phyloP scores from a whole-genome alignment of 1,140 invertebrate species.

The Zaprionus lachaisei region DNA sequence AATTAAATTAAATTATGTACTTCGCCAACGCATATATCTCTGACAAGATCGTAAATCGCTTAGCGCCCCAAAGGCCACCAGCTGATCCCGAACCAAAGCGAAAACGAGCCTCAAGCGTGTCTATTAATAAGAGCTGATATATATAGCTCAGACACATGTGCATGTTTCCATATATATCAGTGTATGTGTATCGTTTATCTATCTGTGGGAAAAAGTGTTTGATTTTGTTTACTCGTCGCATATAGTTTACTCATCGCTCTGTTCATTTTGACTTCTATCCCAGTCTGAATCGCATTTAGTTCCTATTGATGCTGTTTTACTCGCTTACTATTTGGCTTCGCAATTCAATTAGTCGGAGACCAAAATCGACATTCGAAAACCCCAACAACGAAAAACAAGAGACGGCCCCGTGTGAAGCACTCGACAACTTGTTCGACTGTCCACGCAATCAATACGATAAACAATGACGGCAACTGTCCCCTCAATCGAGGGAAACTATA shows the following conservation, averaged over 20 bases:
- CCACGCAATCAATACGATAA: slow-evolving; percentile 43
- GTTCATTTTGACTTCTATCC: background rate
- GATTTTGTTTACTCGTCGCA: slow-evolving; percentile 36
- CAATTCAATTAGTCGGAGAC: slow-evolving; percentile 47
- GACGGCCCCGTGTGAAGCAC: background rate
- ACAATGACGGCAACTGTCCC: slow-evolving; percentile 30
- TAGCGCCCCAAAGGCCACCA: slow-evolving; percentile 41
- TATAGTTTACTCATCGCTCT: slow-evolving; percentile 24
- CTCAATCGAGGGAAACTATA: slow-evolving; percentile 13
- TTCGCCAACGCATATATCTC: slow-evolving; percentile 62
- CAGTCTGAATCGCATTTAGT: background rate
- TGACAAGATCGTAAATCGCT: slow-evolving; percentile 71
- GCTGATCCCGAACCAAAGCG: slow-evolving; percentile 5
- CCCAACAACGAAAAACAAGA: slow-evolving; percentile 2
- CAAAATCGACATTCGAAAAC: slow-evolving; percentile 14
- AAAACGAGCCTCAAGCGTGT: background rate
- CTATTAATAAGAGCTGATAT: slow-evolving; percentile 18
- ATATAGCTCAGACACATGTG: background rate
- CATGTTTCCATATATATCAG: slow-evolving; percentile 1
- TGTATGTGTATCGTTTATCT: background rate
- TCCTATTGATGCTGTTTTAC: slow-evolving; percentile 19
- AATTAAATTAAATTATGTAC: slow-evolving; percentile 75
- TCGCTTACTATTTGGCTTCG: background rate
- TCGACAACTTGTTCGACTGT: slow-evolving; percentile 9
- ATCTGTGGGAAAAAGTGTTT: slow-evolving; percentile 13